A percentile compares a stretch with the other conserved stretches of the same genome.
These are phyloP conservation scores for Alcedo quadribrachys DNA, from an alignment of 2,797 vertebrate genomes.

Conservation along the genomic window DNA sequence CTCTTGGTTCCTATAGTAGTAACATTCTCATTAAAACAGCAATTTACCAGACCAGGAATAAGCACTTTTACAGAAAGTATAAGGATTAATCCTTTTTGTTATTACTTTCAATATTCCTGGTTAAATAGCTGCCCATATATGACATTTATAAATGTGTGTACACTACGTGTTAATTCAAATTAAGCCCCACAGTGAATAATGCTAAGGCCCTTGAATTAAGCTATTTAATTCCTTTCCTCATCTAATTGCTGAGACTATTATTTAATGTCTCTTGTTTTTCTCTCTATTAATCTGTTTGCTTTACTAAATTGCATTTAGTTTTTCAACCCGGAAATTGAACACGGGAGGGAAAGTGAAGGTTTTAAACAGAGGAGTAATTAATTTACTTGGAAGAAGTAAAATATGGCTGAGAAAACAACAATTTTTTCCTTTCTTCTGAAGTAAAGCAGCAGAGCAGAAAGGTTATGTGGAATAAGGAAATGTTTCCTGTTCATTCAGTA, in stretches of 20 bases:
- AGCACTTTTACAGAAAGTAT: neutral
- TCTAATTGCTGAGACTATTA: conserved; percentile 48
- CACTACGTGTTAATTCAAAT: conserved; percentile 36
- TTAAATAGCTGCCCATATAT: conserved; percentile 3
- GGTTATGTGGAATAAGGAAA: neutral
- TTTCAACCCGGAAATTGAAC: neutral
- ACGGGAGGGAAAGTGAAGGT: neutral
- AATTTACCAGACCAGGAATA: neutral
- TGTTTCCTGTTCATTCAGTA: neutral
- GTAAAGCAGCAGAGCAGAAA: neutral
- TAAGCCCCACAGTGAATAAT: conserved; percentile 11
- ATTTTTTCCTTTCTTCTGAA: neutral
- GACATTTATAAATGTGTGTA: conserved; percentile 53
- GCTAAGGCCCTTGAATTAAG: conserved; percentile 6
- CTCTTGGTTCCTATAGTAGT: neutral
- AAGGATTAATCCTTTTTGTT: conserved; percentile 25
- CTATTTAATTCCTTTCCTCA: conserved; percentile 37
- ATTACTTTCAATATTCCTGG: conserved; percentile 3
- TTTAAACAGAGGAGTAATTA: neutral
- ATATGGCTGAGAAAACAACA: neutral
- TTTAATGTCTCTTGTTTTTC: conserved; percentile 44
- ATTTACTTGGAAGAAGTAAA: neutral
- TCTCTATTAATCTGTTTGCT: conserved; percentile 52
- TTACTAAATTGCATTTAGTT: conserved; percentile 20
- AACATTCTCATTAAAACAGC: neutral